These are phyloP conservation scores for Hippopotamus amphibius DNA, from an alignment of 2,113 vertebrate species.

Conservation along the genomic window DNA sequence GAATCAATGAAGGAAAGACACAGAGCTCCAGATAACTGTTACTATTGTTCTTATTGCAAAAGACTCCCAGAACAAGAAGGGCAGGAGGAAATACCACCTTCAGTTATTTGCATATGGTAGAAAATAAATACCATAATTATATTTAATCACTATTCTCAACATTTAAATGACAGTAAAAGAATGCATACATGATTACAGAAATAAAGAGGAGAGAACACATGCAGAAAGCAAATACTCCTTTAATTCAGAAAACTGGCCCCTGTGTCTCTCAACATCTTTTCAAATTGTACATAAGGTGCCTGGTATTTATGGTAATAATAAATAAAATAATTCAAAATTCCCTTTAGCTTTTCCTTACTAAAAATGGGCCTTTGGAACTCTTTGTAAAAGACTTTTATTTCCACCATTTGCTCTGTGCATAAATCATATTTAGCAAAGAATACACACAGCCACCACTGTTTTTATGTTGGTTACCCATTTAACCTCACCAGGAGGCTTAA, in stretches of 20 bases:
- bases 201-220: background rate
- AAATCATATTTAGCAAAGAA: background rate
- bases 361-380: background rate
- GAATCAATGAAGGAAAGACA: slow-evolving; percentile 22
- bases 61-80: slow-evolving; percentile 11
- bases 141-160: slow-evolving; percentile 32
- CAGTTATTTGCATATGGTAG: slow-evolving; percentile 33
- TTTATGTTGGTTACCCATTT: background rate
- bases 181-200: background rate
- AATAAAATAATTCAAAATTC: slow-evolving; percentile 46
- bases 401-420: background rate
- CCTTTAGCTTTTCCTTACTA: background rate
- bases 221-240: slow-evolving; percentile 7
- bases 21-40: background rate
- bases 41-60: background rate
- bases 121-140: slow-evolving; percentile 4
- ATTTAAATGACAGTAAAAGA: slow-evolving; percentile 14
- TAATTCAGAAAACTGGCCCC: background rate
- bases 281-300: background rate
- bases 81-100: slow-evolving; percentile 31
- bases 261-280: background rate
- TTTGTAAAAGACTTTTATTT: background rate
- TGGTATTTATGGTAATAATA: slow-evolving; percentile 27
- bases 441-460: background rate
- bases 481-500: background rate